These are phyloP conservation scores for Psittacula derbiana DNA, from an alignment of 2,797 vertebrate species.

Conservation along the genomic window DNA sequence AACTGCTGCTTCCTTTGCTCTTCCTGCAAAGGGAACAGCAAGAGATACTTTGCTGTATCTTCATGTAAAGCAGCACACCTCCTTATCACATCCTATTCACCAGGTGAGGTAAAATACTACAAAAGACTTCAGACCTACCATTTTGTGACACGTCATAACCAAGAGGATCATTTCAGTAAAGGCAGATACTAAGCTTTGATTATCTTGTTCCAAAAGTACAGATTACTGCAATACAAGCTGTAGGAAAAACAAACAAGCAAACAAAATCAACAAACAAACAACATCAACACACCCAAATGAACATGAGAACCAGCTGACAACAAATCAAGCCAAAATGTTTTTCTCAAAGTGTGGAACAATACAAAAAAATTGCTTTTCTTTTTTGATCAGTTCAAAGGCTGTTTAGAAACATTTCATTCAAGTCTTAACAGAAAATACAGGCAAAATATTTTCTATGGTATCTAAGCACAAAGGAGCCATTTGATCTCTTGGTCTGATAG, in stretches of 20 bases:
- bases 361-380: neutral
- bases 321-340: neutral
- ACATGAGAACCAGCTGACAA: neutral
- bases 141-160: neutral
- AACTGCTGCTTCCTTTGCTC: neutral
- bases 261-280: neutral
- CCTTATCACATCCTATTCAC: neutral
- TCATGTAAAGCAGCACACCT: neutral
- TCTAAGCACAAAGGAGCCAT: neutral
- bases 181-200: neutral
- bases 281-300: neutral
- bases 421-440: neutral
- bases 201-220: neutral
- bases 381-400: neutral
- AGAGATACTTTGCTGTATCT: neutral
- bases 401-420: neutral
- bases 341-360: neutral
- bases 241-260: fast-evolving
- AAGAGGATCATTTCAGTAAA: neutral
- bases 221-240: neutral
- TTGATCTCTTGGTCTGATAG: neutral
- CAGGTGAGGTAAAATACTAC: neutral
- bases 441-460: neutral
- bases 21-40: neutral
- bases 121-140: neutral